phyloP scores from a whole-genome alignment of 2,113 vertebrate species.

The Atlantisia rogersi region DNA sequence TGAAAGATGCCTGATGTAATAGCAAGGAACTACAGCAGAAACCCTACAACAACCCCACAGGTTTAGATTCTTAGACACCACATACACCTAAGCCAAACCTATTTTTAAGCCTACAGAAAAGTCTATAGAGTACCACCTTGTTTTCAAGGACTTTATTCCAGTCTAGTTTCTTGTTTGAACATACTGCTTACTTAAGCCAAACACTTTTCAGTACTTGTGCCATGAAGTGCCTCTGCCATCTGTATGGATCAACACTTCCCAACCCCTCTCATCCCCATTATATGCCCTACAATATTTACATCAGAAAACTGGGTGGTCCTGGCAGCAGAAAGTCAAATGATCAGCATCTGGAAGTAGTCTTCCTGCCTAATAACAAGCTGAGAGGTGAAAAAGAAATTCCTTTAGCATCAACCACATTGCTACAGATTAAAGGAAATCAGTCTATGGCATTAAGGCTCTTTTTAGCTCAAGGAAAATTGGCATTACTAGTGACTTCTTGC shows the following conservation, averaged over 20 bases:
- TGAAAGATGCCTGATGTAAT: not conserved
- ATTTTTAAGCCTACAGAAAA: conserved; percentile 4
- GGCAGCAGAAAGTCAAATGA: not conserved
- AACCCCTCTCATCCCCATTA: not conserved
- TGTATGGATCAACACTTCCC: not conserved
- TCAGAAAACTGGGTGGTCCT: conserved; percentile 12
- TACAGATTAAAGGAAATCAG: not conserved
- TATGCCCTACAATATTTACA: not conserved
- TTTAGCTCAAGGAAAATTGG: not conserved
- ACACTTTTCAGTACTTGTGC: not conserved
- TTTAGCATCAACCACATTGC: not conserved
- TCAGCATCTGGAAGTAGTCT: conserved; percentile 27
- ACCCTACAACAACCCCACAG: not conserved
- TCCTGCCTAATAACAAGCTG: not conserved
- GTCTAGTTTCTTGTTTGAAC: not conserved
- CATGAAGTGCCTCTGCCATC: not conserved
- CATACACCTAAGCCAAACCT: not conserved
- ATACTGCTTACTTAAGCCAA: not conserved
- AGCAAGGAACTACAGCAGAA: not conserved
- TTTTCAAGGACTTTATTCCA: not conserved
- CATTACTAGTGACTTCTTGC: conserved; percentile 6
- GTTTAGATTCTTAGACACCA: not conserved
- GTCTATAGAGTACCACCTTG: not conserved
- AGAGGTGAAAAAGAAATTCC: not conserved
- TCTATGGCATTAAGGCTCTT: not conserved